Base-by-base conservation (phyloP, 2,113 vertebrate species). In the Monarcha castaneiventris region DNA sequence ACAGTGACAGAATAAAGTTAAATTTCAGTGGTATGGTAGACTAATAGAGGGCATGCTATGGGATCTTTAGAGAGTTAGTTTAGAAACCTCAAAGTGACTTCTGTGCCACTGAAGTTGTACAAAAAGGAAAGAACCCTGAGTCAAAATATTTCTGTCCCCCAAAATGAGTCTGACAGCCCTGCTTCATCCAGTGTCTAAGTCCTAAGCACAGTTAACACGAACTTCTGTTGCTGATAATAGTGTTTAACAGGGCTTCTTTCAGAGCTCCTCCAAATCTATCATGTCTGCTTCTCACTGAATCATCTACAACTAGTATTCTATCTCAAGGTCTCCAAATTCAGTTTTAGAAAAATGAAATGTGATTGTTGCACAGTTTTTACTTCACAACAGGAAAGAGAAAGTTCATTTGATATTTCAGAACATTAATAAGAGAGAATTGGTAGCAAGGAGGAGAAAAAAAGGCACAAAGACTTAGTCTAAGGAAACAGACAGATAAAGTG, bases 291-390 rank as follows among this genome's bases (percentile, higher is more conserved):
- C 51, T 69, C n/a, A 41, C n/a, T 39, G 83, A 88, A 84, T 90
- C 43, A 14, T 58, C 83, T 71, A n/a, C 55, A 63, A 92, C 46
- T 87, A 76, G 30, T 69, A 26, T 76, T 79, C 25, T 77, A 67
- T 83, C 59, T 59, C 58, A 87, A 87, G 30, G n/a, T 85, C n/a
- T 94, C 32, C 35, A 44, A 22, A 61, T 72, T 72, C 33, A 61
- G 37, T 85, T 89, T 95, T 58, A 89, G 71, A 54, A 72, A 95
- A 95, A 83, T 71, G 30, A 87, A 93, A 85, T 74, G 35, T 83
- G 84, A 79, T 69, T 58, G 26, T 79, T 93, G 49, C 20, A 78
- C 14, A 39, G 7, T 39, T 94, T 93, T 85, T 85, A 55, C 46
- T 87, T 95, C 82, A 91, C 29, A 71, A 25, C 19, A 79, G 49